phyloP scores from a whole-genome alignment of 1,140 invertebrate species.

The Drosophila nigromelanica region DNA sequence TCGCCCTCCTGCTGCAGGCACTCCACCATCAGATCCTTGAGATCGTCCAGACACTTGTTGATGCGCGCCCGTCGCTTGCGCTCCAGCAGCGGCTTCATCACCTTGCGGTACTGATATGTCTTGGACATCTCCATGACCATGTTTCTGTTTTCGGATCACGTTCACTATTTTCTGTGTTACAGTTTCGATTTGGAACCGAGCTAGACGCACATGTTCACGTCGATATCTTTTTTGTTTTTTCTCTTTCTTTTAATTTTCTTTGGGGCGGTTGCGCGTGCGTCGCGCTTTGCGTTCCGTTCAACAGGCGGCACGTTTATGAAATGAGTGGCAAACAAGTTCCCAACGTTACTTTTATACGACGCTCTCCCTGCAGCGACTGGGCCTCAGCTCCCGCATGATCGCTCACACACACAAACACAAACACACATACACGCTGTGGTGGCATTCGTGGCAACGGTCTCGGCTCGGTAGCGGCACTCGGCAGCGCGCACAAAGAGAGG shows the following conservation, averaged over 20 bases:
- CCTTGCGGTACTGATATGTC: conserved; percentile 96
- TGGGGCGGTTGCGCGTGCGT: conserved; percentile 53
- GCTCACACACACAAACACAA: conserved; percentile 29
- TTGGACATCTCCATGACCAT: conserved; percentile 87
- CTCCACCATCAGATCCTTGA: conserved; percentile 96
- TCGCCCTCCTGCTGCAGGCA: conserved; percentile 95
- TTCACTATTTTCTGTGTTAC: conserved; percentile 14
- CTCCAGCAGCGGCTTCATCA: conserved; percentile 98
- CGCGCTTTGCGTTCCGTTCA: conserved; percentile 69
- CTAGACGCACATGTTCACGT: conserved; percentile 64
- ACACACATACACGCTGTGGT: conserved; percentile 32
- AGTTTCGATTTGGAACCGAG: conserved; percentile 15
- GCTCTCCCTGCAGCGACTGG: conserved; percentile 48
- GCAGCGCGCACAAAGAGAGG: conserved; percentile 75
- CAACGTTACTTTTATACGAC: conserved; percentile 76
- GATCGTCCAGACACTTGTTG: conserved; percentile 96
- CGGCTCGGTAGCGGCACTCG: conserved; percentile 69
- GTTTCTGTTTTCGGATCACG: conserved; percentile 42
- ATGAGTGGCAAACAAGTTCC: conserved; percentile 80
- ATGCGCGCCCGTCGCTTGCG: conserved; percentile 96
- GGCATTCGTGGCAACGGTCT: conserved; percentile 54
- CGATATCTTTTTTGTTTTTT: conserved; percentile 23
- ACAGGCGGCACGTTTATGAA: conserved; percentile 76
- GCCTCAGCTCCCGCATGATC: conserved; percentile 73
- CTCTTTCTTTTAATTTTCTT: conserved; percentile 16